Evolutionary conservation across 2,888 invertebrate species (phyloP), one percentile per base, ranked within the genome.

Genomic region (Marronus borbonicus): DNA sequence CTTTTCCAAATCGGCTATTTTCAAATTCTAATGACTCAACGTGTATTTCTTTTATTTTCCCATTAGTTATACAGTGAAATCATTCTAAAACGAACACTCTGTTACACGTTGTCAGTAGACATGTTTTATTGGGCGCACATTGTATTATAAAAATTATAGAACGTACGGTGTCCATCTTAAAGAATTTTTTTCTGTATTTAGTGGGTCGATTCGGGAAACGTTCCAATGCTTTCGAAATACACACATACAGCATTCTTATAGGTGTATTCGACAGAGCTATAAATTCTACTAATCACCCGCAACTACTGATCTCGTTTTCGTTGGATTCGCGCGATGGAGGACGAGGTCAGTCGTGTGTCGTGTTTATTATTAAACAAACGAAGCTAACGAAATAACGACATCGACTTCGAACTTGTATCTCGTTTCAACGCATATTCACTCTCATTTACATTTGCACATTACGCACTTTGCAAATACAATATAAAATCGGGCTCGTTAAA

Each of bases 301-400:
- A 55, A 55, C 20, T 20, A 10, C n/a, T 55, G 20, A 20, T 55
- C 55, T 20, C 3, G 8, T 55, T 44, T 66, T 66, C 31, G 10
- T 39, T 66, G 39, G 39, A 39, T 66, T 39, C 44, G 65, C 65
- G 65, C 10, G 44, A 55, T 36, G 39, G n/a, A 14, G 65, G 65
- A 66, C 65, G 65, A 66, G 65, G 65, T 66, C 65, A 66, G 39
- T 10, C 17, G n/a, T 66, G 39, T 20, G 55, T 49, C 39, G 39
- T 8, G 55, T 66, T 66, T 66, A 66, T 66, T 66, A 66, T 66
- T 66, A 66, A 66, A 31, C 64, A 64, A 66, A 17, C n/a, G 20
- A 10, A 44, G 14, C 39, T 20, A 66, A 17, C 31, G 31, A 65
- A 14, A 65, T n/a, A 65, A 39, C 31, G 17, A n/a, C 17, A 65